Percentiles rank a stretch among this genome's conserved stretches.
Evolutionary conservation across 2,113 vertebrate genomes (phyloP).

Genomic region (Xiphorhynchus elegans): DNA sequence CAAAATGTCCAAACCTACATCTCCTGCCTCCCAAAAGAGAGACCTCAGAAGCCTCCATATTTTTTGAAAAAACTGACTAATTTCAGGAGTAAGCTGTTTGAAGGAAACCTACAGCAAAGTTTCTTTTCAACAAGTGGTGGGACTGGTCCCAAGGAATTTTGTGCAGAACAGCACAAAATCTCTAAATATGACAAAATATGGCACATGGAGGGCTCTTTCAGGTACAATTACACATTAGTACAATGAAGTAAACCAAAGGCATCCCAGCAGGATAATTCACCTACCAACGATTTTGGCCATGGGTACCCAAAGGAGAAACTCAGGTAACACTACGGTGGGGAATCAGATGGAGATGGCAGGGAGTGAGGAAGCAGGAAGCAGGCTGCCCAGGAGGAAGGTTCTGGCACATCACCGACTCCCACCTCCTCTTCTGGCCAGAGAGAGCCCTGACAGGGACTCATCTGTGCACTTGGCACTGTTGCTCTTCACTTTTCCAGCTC

Average conservation of each 20-base stretch:
- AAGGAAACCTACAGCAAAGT: background rate
- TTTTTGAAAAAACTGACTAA: background rate
- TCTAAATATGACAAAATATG: background rate
- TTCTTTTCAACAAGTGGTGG: background rate
- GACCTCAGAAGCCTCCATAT: background rate
- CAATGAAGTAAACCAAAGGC: background rate
- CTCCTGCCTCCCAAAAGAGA: background rate
- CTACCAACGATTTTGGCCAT: background rate
- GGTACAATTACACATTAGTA: background rate
- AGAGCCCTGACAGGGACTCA: slow-evolving; percentile 24
- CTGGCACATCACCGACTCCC: background rate
- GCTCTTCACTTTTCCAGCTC: background rate
- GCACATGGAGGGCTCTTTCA: background rate
- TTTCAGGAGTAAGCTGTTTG: background rate
- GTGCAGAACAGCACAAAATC: background rate
- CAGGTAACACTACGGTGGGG: background rate
- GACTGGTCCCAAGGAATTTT: background rate
- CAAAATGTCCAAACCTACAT: background rate
- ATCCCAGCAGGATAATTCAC: background rate
- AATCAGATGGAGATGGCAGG: background rate
- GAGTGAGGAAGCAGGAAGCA: fast-evolving
- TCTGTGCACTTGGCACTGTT: background rate
- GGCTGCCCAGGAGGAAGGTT: background rate
- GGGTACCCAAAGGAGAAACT: background rate
- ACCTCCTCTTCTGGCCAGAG: background rate